A percentile compares a stretch with the other conserved stretches of the same genome.
Evolutionary conservation across 2,113 vertebrate species (phyloP).

Genomic region (Myxocyprinus asiaticus): DNA sequence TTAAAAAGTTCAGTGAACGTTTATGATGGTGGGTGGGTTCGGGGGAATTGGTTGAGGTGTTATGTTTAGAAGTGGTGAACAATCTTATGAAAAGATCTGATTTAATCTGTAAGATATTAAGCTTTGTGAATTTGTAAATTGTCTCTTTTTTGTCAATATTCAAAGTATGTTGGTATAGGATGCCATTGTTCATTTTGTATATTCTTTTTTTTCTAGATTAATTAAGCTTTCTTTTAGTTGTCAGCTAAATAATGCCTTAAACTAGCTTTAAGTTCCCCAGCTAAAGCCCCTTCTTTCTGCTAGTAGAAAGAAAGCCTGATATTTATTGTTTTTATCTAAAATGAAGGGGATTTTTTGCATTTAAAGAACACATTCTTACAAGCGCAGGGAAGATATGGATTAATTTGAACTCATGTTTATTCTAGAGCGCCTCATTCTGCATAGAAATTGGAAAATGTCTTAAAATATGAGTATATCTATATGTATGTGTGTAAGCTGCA

Average conservation of each 20-base stretch:
- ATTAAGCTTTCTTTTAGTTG: constrained; percentile 89
- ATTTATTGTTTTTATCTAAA: constrained; percentile 73
- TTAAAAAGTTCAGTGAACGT: constrained; percentile 80
- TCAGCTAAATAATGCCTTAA: constrained; percentile 89
- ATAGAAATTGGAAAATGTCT: constrained; percentile 48
- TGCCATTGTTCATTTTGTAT: constrained; percentile 84
- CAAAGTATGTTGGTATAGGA: constrained; percentile 64
- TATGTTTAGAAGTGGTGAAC: constrained; percentile 67
- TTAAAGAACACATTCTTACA: constrained; percentile 37
- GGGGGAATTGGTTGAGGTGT: not conserved
- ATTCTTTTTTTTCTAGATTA: constrained; percentile 78
- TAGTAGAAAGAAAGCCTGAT: constrained; percentile 67
- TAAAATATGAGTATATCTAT: constrained; percentile 66
- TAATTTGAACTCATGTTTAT: constrained; percentile 30
- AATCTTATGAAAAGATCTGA: constrained; percentile 85
- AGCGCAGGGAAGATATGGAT: constrained; percentile 42
- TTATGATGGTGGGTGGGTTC: constrained; percentile 46
- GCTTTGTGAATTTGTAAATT: constrained; percentile 93
- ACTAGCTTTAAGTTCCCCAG: constrained; percentile 78
- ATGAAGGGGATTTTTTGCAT: constrained; percentile 57
- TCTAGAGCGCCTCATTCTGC: constrained; percentile 36
- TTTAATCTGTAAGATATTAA: constrained; percentile 84
- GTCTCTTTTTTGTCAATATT: constrained; percentile 65
- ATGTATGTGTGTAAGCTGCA: constrained; percentile 69
- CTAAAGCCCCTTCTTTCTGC: constrained; percentile 68